A percentile compares a stretch with the other conserved stretches of the same genome.
These are phyloP conservation scores for Edolisoma coerulescens DNA, from an alignment of 2,113 vertebrate genomes.

Conservation along the genomic window DNA sequence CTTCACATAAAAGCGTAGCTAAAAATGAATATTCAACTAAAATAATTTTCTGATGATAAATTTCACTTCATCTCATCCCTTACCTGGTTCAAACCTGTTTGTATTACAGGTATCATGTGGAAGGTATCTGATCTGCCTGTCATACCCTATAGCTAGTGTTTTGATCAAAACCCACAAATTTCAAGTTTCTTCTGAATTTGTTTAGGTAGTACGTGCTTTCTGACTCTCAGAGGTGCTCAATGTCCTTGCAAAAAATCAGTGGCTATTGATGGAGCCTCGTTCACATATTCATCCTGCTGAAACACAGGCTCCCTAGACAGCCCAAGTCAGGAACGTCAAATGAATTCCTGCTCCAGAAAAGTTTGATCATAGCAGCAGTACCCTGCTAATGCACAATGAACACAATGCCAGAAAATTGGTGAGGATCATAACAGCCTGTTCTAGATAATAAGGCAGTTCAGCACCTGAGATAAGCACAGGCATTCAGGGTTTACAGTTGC, in stretches of 20 bases:
- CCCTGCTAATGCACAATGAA: background rate
- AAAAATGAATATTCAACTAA: background rate
- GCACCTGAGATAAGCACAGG: background rate
- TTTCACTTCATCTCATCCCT: background rate
- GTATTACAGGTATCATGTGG: background rate
- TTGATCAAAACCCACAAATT: background rate
- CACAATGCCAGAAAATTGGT: background rate
- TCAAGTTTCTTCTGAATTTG: background rate
- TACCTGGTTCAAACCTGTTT: background rate
- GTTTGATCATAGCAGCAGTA: background rate
- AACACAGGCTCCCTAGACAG: background rate
- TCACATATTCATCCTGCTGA: background rate
- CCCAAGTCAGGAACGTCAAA: accelerated
- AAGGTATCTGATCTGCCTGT: background rate
- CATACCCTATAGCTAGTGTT: background rate
- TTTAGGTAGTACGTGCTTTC: background rate
- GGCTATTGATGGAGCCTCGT: background rate
- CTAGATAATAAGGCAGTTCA: background rate
- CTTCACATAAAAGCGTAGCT: background rate
- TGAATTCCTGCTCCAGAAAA: background rate
- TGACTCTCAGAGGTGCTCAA: background rate
- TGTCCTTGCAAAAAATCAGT: background rate
- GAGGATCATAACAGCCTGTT: background rate
- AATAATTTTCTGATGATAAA: background rate
- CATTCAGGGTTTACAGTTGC: background rate